phyloP scores from a whole-genome alignment of 1,140 invertebrate genomes.

The Nasonia longicornis region DNA sequence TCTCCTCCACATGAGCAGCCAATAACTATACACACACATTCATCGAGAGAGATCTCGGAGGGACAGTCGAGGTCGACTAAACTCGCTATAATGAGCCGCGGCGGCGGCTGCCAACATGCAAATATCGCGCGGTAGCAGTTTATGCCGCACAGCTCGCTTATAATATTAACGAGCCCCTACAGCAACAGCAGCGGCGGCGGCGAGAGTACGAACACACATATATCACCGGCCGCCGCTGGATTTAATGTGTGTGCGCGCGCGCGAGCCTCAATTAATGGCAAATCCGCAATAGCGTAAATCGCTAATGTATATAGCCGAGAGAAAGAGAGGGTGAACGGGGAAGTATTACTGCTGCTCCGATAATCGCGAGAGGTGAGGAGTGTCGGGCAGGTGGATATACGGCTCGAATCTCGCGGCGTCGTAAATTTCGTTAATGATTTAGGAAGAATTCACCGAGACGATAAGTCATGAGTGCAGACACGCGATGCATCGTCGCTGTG shows the following conservation, averaged over 20 bases:
- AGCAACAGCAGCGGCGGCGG: background rate
- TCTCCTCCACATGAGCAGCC: background rate
- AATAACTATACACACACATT: background rate
- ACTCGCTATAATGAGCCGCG: background rate
- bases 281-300: background rate
- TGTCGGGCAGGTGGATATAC: no score
- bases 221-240: constrained; percentile 1
- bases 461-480: no score
- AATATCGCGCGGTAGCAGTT: constrained; percentile 7
- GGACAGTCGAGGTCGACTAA: constrained; percentile 2
- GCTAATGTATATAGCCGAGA: background rate
- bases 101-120: constrained; percentile 6
- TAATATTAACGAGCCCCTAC: constrained; percentile 17
- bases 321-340: background rate
- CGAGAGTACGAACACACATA: background rate
- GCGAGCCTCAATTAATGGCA: constrained; percentile 9
- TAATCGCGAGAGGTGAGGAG: background rate
- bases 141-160: constrained; percentile 7
- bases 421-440: no score
- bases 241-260: constrained; percentile 4
- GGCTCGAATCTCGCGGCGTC: no score
- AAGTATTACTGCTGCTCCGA: background rate
- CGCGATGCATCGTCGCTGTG: no score
- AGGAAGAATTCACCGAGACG: no score
- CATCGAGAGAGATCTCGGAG: background rate